Conservation (phyloP, 2,113 vertebrate species). For the Hippocampus barbouri region DNA sequence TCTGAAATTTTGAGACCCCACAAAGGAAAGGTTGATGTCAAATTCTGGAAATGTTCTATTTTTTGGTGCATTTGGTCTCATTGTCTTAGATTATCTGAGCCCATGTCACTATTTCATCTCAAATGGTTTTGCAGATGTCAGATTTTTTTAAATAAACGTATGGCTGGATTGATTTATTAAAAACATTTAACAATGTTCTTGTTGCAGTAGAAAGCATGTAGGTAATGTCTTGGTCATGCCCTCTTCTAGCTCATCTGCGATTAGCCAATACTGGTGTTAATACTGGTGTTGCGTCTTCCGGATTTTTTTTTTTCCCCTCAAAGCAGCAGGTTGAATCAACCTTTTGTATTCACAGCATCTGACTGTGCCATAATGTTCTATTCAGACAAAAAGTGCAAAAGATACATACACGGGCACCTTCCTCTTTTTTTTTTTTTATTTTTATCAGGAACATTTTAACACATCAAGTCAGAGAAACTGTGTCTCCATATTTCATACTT, state of each 20-base stretch:
- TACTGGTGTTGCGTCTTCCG: conserved; percentile 12
- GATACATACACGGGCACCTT: conserved; percentile 23
- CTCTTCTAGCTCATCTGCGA: neutral
- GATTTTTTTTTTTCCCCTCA: too few relatives aligned
- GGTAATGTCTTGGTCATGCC: neutral
- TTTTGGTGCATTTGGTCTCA: conserved; percentile 9
- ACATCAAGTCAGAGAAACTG: conserved; percentile 39
- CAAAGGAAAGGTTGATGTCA: conserved; percentile 22
- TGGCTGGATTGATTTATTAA: neutral
- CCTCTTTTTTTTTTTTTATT: conserved; percentile 25
- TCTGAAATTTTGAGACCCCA: conserved; percentile 21
- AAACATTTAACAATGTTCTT: neutral
- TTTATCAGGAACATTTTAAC: conserved; percentile 50
- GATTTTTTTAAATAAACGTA: neutral
- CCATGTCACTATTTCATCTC: conserved; percentile 31
- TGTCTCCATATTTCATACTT: conserved; percentile 48
- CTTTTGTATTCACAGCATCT: conserved; percentile 35
- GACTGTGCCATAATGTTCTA: conserved; percentile 49
- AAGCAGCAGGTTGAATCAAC: conserved; percentile 40
- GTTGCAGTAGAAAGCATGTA: neutral
- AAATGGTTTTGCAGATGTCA: conserved; percentile 5
- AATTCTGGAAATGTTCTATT: conserved; percentile 14
- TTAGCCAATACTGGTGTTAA: neutral
- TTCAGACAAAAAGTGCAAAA: conserved; percentile 46
- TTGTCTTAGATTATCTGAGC: conserved; percentile 36